Conservation (phyloP, 2,113 vertebrate genomes). For the Ictidomys tridecemlineatus region DNA sequence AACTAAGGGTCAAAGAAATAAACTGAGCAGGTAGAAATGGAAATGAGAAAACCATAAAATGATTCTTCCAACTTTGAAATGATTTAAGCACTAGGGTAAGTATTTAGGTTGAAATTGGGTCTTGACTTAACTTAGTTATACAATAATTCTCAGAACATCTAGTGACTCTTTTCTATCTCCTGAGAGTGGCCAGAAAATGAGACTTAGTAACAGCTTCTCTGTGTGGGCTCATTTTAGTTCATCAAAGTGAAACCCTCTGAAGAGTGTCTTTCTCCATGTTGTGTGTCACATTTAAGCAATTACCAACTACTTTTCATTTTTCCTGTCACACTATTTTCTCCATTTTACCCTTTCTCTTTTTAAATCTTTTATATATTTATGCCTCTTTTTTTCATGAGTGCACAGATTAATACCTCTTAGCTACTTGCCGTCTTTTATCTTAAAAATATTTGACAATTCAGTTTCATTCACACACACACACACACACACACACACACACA, state of each 20-base stretch:
- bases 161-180: not conserved
- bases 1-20: conserved; percentile 24
- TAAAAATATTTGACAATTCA: not conserved
- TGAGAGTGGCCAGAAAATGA: not conserved
- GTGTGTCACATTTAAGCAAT: not conserved
- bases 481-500: no score
- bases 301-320: not conserved
- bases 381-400: not conserved
- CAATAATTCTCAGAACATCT: not conserved
- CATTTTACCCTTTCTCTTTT: not conserved
- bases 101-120: conserved; percentile 6
- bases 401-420: not conserved
- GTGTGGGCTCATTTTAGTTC: not conserved
- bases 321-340: not conserved
- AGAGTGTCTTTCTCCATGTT: not conserved
- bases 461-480: not conserved
- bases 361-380: not conserved
- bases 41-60: not conserved
- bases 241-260: not conserved
- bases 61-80: conserved; percentile 9
- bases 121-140: not conserved
- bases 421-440: not conserved
- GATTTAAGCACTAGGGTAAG: not conserved
- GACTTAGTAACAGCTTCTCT: not conserved
- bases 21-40: not conserved